These are phyloP conservation scores for Mythimna albipuncta DNA, from an alignment of 2,888 invertebrate species.

Conservation along the genomic window DNA sequence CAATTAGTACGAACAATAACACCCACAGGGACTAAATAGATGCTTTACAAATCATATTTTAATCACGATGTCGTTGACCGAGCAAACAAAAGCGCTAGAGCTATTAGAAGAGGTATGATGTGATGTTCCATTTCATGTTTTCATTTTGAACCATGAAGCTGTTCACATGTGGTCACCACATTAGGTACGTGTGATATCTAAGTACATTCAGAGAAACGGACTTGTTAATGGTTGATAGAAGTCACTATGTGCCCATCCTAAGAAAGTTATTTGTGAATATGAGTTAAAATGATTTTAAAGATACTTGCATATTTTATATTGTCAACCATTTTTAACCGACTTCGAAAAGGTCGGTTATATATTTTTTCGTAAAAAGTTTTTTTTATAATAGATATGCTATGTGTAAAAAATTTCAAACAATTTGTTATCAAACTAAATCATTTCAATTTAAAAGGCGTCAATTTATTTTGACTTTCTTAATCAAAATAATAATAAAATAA, in stretches of 20 bases:
- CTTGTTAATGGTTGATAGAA: neutral
- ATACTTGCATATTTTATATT: too few species aligned
- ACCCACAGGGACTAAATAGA: slow-evolving; percentile 72
- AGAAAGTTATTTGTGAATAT: neutral
- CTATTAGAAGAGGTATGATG: slow-evolving; percentile 10
- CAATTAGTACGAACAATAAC: slow-evolving; percentile 78
- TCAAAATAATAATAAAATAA: neutral
- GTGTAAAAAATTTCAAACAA: neutral
- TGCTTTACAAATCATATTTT: slow-evolving; percentile 69
- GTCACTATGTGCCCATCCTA: neutral
- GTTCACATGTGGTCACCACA: slow-evolving; percentile 57
- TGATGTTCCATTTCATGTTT: slow-evolving; percentile 19
- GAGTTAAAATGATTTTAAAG: neutral
- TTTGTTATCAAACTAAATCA: neutral
- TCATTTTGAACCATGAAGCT: slow-evolving; percentile 18
- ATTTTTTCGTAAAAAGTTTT: too few species aligned
- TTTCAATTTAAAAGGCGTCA: neutral
- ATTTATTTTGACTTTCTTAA: neutral
- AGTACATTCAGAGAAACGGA: neutral
- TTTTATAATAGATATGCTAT: too few species aligned
- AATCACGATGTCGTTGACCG: slow-evolving; percentile 74
- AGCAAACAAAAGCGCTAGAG: slow-evolving; percentile 46
- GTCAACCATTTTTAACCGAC: too few species aligned
- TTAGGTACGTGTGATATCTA: slow-evolving; percentile 16
- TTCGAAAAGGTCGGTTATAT: too few species aligned